These are phyloP conservation scores for Xiphophorus birchmanni DNA, from an alignment of 2,797 vertebrate species.

Conservation along the genomic window DNA sequence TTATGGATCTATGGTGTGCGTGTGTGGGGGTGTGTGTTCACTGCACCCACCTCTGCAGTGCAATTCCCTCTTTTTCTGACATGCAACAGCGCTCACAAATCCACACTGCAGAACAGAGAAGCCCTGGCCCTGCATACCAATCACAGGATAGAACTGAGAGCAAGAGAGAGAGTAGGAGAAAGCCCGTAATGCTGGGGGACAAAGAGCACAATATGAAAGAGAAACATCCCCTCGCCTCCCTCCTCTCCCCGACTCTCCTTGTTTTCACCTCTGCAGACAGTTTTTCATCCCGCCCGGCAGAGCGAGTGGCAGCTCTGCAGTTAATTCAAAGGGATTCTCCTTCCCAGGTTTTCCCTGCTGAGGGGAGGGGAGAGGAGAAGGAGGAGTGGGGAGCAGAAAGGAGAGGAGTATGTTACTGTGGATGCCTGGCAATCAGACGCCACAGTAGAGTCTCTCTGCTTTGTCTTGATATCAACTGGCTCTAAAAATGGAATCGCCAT, in stretches of 20 bases:
- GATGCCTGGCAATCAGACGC: conserved; percentile 43
- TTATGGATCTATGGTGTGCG: conserved; percentile 11
- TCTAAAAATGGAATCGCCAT: conserved; percentile 63
- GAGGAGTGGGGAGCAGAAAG: not conserved
- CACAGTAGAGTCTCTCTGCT: conserved; percentile 30
- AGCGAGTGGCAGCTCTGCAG: conserved; percentile 55
- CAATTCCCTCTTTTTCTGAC: conserved; percentile 66
- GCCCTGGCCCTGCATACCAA: conserved; percentile 78
- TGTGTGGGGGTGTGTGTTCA: conserved; percentile 1
- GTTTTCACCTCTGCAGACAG: conserved; percentile 63
- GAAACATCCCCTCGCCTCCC: conserved; percentile 20
- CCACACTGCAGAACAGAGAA: conserved; percentile 80
- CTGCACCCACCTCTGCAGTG: conserved; percentile 69
- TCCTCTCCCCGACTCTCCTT: conserved; percentile 19
- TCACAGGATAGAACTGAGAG: conserved; percentile 46
- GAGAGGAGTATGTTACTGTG: conserved; percentile 24
- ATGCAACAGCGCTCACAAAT: conserved; percentile 73
- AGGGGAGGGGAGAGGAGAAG: not conserved
- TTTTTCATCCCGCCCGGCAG: conserved; percentile 51
- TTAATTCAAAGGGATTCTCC: conserved; percentile 75
- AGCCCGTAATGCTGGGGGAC: conserved; percentile 19
- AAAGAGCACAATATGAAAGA: conserved; percentile 46
- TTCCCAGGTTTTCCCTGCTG: conserved; percentile 65
- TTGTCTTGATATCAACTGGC: conserved; percentile 55
- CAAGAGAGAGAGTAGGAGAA: conserved; percentile 9